Evolutionary conservation across 2,888 invertebrate species (phyloP).

Genomic region (Ophion costatus): DNA sequence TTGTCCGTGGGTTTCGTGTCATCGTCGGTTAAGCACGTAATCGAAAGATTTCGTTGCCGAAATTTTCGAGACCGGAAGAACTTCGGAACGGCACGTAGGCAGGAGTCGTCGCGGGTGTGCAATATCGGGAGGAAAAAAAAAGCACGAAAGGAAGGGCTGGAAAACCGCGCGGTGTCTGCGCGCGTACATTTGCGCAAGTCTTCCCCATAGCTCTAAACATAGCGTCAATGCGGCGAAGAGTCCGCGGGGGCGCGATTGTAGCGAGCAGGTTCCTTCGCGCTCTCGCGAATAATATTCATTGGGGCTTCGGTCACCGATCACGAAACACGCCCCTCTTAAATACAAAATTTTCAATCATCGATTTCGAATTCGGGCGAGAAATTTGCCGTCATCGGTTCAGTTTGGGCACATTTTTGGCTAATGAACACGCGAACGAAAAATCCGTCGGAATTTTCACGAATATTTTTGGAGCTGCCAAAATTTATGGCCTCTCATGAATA

Average conservation of each 20-base stretch:
- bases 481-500: no score
- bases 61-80: neutral
- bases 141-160: constrained; percentile 39
- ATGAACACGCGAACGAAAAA: no score
- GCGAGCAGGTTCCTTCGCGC: constrained; percentile 52
- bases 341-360: no score
- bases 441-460: no score
- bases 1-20: no score
- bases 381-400: neutral
- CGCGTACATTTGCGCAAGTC: constrained; percentile 57
- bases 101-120: neutral
- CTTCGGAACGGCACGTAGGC: neutral
- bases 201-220: constrained; percentile 59
- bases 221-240: constrained; percentile 50
- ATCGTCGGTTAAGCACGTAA: no score
- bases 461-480: no score
- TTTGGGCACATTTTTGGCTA: no score
- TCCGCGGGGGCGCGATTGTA: constrained; percentile 54
- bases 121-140: constrained; percentile 21
- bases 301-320: constrained; percentile 57
- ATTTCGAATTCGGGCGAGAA: neutral
- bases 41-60: no score
- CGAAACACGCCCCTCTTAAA: constrained; percentile 44
- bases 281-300: constrained; percentile 66
- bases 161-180: constrained; percentile 65